Percentiles rank a stretch among this genome's conserved stretches.
Conservation (phyloP, 2,888 invertebrate species). For the Drosophila gaucha region DNA sequence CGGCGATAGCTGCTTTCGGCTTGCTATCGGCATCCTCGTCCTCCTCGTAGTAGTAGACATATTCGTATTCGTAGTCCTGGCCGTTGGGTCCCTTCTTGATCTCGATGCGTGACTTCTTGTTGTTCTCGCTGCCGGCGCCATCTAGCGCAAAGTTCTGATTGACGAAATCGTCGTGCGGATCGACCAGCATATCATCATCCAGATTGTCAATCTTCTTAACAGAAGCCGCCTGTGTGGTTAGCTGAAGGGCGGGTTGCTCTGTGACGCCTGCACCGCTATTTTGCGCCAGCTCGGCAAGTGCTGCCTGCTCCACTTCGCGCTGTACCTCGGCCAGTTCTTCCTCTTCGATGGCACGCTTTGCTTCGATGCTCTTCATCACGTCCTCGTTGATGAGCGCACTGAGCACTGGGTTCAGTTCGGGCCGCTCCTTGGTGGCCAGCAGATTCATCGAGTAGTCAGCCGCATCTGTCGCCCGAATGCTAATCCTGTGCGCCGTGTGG, state of each 20-base stretch:
- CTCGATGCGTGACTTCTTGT: constrained; percentile 90
- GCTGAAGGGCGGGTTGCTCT: constrained; percentile 54
- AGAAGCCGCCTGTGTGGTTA: constrained; percentile 76
- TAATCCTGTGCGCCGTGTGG: constrained; percentile 82
- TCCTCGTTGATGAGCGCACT: constrained; percentile 85
- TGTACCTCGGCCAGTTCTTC: constrained; percentile 77
- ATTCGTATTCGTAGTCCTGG: constrained; percentile 96
- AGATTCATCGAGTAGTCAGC: constrained; percentile 80
- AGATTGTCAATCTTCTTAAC: constrained; percentile 55
- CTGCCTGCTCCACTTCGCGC: constrained; percentile 67
- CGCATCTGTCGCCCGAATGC: constrained; percentile 59
- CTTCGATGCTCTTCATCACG: constrained; percentile 86
- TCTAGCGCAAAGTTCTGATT: constrained; percentile 86
- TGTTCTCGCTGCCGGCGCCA: constrained; percentile 89
- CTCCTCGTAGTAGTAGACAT: constrained; percentile 95
- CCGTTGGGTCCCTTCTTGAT: constrained; percentile 95
- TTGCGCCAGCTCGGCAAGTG: constrained; percentile 49
- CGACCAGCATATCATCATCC: constrained; percentile 72
- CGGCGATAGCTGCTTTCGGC: constrained; percentile 83
- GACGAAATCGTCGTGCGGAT: constrained; percentile 81
- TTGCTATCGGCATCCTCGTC: constrained; percentile 86
- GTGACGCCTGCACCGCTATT: constrained; percentile 49
- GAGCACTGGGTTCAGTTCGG: constrained; percentile 84
- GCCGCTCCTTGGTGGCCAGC: constrained; percentile 84
- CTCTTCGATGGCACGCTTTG: constrained; percentile 83